These are phyloP conservation scores for Plagodis dolabraria DNA, from an alignment of 2,888 invertebrate genomes.

Conservation along the genomic window DNA sequence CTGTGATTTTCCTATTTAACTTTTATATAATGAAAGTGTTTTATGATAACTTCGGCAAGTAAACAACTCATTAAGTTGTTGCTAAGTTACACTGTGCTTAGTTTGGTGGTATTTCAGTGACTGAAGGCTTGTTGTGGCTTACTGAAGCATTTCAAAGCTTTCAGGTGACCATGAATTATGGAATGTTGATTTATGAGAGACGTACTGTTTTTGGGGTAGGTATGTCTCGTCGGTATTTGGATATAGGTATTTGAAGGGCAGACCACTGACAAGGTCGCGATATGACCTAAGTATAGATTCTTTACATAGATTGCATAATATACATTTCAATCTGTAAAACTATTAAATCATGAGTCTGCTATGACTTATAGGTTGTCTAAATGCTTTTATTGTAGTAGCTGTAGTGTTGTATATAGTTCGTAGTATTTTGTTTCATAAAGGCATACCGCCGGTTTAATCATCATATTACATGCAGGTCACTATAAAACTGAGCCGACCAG, in stretches of 20 bases:
- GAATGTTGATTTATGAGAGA: constrained; percentile 29
- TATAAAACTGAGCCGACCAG: no score
- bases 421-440: no score
- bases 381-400: no score
- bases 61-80: constrained; percentile 11
- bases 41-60: background rate
- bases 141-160: constrained; percentile 34
- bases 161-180: constrained; percentile 33
- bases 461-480: no score
- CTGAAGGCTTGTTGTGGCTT: constrained; percentile 60
- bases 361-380: no score
- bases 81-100: constrained; percentile 40
- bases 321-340: constrained; percentile 2
- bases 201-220: background rate
- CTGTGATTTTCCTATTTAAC: no score
- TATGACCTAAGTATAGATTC: background rate
- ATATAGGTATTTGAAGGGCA: constrained; percentile 5
- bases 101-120: constrained; percentile 60
- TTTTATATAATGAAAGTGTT: background rate
- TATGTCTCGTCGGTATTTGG: no score
- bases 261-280: constrained; percentile 12
- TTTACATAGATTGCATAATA: background rate
- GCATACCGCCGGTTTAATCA: no score
- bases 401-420: no score
- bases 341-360: no score